These are phyloP conservation scores for Trissonchulus latispiculum DNA, from an alignment of 2,888 invertebrate genomes.

Conservation along the genomic window DNA sequence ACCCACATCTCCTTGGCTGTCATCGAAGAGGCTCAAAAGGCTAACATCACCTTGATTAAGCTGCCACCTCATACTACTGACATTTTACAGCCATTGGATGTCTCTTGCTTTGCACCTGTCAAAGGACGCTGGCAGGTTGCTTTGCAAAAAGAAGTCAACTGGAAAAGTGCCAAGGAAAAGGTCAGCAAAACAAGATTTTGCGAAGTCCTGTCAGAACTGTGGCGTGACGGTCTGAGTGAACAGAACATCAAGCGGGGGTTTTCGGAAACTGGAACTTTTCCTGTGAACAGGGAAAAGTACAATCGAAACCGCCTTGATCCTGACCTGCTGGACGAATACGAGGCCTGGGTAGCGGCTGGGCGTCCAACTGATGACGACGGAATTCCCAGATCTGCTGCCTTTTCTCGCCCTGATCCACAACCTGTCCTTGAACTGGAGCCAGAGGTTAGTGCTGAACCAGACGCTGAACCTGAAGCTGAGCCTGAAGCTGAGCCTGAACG, in stretches of 20 bases:
- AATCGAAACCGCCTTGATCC: background rate
- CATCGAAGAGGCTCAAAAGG: background rate
- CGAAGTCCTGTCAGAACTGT: background rate
- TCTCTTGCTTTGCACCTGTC: constrained; percentile 8
- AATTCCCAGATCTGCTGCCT: background rate
- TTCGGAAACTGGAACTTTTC: constrained; percentile 9
- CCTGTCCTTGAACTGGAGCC: background rate
- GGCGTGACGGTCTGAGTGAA: constrained; percentile 5
- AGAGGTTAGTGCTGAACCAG: no score
- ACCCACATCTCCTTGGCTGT: background rate
- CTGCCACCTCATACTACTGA: constrained; percentile 15
- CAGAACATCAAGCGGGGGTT: constrained; percentile 2
- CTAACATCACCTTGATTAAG: background rate
- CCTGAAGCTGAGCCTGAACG: background rate
- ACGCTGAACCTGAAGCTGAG: background rate
- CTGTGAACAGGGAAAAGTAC: constrained; percentile 1
- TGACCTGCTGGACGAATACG: background rate
- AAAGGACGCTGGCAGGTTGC: constrained; percentile 6
- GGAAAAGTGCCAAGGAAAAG: background rate
- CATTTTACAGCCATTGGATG: constrained; percentile 13
- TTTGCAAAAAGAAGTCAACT: background rate
- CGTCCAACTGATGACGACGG: background rate
- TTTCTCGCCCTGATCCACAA: background rate
- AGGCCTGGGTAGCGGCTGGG: background rate
- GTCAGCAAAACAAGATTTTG: background rate